Evolutionary conservation across 2,113 vertebrate species (phyloP).

Genomic region (Percina caprodes): DNA sequence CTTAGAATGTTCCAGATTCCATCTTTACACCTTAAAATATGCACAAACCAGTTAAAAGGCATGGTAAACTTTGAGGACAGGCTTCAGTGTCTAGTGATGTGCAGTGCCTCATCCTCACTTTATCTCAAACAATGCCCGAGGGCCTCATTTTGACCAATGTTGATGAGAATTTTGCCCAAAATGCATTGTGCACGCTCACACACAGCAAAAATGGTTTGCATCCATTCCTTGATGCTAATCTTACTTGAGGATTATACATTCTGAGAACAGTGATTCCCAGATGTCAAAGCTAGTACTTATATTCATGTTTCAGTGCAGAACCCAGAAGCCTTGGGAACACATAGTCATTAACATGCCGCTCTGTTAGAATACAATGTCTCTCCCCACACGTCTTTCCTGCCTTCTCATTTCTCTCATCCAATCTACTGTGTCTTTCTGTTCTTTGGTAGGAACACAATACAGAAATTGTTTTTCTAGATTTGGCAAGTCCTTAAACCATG

Average conservation of each 20-base stretch:
- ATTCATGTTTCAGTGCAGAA: conserved; percentile 65
- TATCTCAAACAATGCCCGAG: conserved; percentile 75
- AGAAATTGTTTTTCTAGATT: not conserved
- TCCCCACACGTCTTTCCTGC: conserved; percentile 1
- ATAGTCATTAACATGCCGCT: conserved; percentile 68
- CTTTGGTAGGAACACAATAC: not conserved
- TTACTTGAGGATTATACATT: conserved; percentile 72
- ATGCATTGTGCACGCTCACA: conserved; percentile 17
- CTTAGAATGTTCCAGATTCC: conserved; percentile 25
- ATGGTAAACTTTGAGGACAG: conserved; percentile 51
- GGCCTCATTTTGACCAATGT: conserved; percentile 75
- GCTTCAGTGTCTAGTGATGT: conserved; percentile 45
- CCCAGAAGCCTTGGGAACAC: conserved; percentile 52
- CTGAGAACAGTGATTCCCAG: conserved; percentile 65
- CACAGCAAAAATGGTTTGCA: conserved; percentile 53
- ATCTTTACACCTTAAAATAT: conserved; percentile 48
- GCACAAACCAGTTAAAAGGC: conserved; percentile 47
- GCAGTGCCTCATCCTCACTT: conserved; percentile 70
- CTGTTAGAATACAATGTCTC: conserved; percentile 35
- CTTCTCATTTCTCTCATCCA: conserved; percentile 17
- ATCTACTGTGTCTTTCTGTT: conserved; percentile 16
- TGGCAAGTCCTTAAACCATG: not conserved
- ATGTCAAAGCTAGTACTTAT: conserved; percentile 67
- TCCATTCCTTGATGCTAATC: conserved; percentile 70
- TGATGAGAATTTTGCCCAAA: conserved; percentile 49